Conservation (phyloP, 1,140 invertebrate genomes). For the Apis dorsata region DNA sequence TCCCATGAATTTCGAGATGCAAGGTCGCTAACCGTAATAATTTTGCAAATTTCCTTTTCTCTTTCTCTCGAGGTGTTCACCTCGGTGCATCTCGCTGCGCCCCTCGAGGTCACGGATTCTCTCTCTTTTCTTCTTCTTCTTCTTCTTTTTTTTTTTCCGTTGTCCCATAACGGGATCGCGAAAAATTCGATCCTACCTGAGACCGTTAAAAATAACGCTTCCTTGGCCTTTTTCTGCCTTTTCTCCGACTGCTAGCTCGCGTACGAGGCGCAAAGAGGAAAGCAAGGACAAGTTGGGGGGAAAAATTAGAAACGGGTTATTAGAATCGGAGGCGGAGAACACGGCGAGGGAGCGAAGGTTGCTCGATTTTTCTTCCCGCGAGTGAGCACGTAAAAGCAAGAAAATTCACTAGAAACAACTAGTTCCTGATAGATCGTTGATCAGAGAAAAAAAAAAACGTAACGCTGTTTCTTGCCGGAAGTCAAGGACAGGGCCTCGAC, state of each 20-base stretch:
- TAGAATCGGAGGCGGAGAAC: not conserved
- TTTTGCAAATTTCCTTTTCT: slow-evolving; percentile 50
- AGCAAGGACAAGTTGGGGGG: no score
- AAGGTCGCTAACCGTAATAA: slow-evolving; percentile 60
- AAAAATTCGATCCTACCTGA: slow-evolving; percentile 65
- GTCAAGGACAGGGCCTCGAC: slow-evolving; percentile 58
- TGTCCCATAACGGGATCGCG: slow-evolving; percentile 60
- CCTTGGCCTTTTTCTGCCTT: not conserved
- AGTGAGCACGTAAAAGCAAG: slow-evolving; percentile 36
- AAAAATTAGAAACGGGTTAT: no score
- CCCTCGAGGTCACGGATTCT: slow-evolving; percentile 56
- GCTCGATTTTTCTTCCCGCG: slow-evolving; percentile 15
- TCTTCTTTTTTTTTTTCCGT: slow-evolving; percentile 5
- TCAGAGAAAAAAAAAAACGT: slow-evolving; percentile 9
- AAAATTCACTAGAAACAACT: slow-evolving; percentile 33
- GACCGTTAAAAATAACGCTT: slow-evolving; percentile 58
- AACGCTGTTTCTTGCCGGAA: slow-evolving; percentile 52
- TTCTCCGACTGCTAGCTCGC: no score
- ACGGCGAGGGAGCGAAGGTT: not conserved
- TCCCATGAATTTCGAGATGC: not conserved
- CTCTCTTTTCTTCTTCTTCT: slow-evolving; percentile 19
- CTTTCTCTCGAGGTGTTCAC: slow-evolving; percentile 48
- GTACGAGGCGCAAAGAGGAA: no score
- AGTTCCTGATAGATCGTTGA: slow-evolving; percentile 46
- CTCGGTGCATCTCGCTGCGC: slow-evolving; percentile 4